Percentiles rank a stretch among this genome's conserved stretches.
Conservation (phyloP, 2,113 vertebrate genomes). For the Rhombomys opimus region DNA sequence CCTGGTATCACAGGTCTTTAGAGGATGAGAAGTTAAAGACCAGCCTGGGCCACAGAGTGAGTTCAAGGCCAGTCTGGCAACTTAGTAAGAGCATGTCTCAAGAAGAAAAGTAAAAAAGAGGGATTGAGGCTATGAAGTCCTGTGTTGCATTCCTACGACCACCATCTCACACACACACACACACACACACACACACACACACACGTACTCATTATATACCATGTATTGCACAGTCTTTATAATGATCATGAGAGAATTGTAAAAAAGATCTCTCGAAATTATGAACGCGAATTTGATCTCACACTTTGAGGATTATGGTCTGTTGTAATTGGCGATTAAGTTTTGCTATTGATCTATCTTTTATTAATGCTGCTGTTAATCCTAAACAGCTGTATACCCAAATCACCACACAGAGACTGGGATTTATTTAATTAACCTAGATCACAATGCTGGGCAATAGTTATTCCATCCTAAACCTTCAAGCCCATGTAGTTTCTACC, state of each 20-base stretch:
- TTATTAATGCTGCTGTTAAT: too few relatives aligned
- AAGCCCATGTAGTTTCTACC: too few relatives aligned
- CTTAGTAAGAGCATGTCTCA: not conserved
- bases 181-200: not conserved
- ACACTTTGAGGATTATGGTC: not conserved
- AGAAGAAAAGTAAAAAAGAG: not conserved
- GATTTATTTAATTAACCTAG: too few relatives aligned
- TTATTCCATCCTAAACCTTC: too few relatives aligned
- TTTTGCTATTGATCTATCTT: too few relatives aligned
- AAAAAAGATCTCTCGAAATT: not conserved
- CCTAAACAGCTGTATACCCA: too few relatives aligned
- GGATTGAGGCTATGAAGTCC: not conserved
- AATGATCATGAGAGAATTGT: not conserved
- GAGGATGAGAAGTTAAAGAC: not conserved
- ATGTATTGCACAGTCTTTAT: not conserved
- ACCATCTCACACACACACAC: too few relatives aligned
- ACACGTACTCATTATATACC: not conserved
- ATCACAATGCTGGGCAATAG: too few relatives aligned
- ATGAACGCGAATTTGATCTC: not conserved
- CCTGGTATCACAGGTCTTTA: not conserved
- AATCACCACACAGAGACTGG: too few relatives aligned
- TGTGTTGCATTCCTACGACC: not conserved
- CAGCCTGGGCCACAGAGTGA: not conserved
- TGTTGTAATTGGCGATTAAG: too few relatives aligned
- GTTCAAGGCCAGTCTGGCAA: not conserved